Evolutionary conservation across 2,797 vertebrate genomes (phyloP), one percentile per base, ranked within the genome.

Genomic region (Melanotaenia maccullochi): DNA sequence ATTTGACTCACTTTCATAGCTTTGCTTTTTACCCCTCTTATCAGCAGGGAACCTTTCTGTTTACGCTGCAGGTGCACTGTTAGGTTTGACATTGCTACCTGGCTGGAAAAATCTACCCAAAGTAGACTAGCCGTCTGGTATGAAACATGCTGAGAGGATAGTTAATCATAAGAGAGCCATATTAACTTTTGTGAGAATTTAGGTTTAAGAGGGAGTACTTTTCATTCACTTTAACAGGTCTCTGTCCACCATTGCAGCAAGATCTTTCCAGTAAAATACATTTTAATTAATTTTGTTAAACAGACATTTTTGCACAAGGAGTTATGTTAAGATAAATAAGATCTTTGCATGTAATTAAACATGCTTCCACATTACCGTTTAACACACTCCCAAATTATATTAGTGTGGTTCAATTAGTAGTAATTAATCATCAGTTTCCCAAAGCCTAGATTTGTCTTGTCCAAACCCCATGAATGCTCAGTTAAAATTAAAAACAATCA

Each of bases 1-100:
- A 78, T 82, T 87, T 83, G 81, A 84, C 80, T 90, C 76, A 75
- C 87, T 87, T 88, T 82, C 87, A 83, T 78, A 66, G 75, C 70
- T 69, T 74, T 75, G 67, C 73, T 73, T 83, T 85, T 77, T 52
- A 52, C 32, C 12, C 60, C 64, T 57, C 70, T 60, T 82, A 89
- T 90, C 81, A 59, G 60, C 61, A 7, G 72, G 76, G 56, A 68
- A 73, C 82, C 84, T 82, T 78, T 76, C 73, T 35, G 71, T 85
- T 87, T 76, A 47, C 70, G 3, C 0, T 72, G 51, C 76, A 67
- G 73, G 68, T 79, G 38, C 66, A 70, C 81, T 70, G 79, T 81
- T 58, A 74, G 52, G 74, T 79, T 51, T 75, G 75, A 86, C 79
- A 85, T 63, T 52, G 75, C 74, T 84, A 70, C 87, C 80, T 66